Evolutionary conservation across 2,888 invertebrate genomes (phyloP), one percentile per base, ranked within the genome.

Genomic region (Lobophora halterata): DNA sequence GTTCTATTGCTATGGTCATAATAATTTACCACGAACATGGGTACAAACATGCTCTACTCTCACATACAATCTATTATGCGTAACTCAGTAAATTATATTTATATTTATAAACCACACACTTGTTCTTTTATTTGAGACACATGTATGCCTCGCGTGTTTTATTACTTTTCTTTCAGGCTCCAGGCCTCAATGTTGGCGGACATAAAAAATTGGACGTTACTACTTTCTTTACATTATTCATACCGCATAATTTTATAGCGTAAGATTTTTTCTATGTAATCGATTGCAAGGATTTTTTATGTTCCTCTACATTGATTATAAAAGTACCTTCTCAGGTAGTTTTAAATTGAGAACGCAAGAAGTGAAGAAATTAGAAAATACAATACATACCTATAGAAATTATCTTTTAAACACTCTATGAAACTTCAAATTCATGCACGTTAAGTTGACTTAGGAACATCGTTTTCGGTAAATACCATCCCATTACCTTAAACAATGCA

Each of bases 111-210:
- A 34, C 52, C 52, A 58, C 58, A 61, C 61, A 65, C 62, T 65
- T 64, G 64, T 66, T 68, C 66, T 76, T 80, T 79, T 75, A 76
- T 75, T 78, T 66, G 66, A 59, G 64, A 61, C 76, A 70, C 65
- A 71, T 48, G 49, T 44, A 50, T 67, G 70, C 65, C 57, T 65
- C 63, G 55, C 65, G 57, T 69, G 57, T 73, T 79, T 79, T 76
- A 78, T 76, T 75, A 61, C 74, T 58, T 64, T 65, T 65, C 59
- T 66, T 73, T 70, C 65, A 65, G 65, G 73, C 72, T 11, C n/a
- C n/a, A n/a, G n/a, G 17, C 14, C 56, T 60, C 60, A 32, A 59
- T 59, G 52, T 46, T 48, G 55, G 52, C 58, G 47, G 50, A 55
- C 56, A 64, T 63, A 63, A 60, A 62, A 57, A 55, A 54, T 63